Base-by-base conservation (phyloP, 2,888 invertebrate species). In the Andricus quercusramuli region DNA sequence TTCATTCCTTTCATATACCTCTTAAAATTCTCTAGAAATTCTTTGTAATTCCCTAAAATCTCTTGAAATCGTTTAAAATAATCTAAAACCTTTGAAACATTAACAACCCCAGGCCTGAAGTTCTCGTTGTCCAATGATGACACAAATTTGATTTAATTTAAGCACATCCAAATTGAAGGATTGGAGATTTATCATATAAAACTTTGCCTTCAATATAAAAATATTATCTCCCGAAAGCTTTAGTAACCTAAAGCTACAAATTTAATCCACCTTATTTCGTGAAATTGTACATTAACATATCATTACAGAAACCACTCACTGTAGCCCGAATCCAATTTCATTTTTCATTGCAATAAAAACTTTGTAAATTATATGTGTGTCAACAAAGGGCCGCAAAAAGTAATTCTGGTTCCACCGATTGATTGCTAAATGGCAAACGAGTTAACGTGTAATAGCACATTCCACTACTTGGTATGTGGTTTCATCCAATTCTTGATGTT, bases 381-480 rank as follows among this genome's bases (percentile, higher is more conserved):
- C 47, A 29, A 51, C 47, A 51, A 70, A 70, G 47, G 29, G 70
- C 29, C 51, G 51, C 51, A 70, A 70, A 68, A 70, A 70, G 47
- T 70, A 25, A 47, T 11, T 70, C 70, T 47, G 17, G 70, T 51
- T 70, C 9, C 51, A 51, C 25, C 17, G 70, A 74, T 56, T 74
- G 51, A 74, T 74, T 74, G 32, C 32, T 32, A 74, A 56, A 51
- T 32, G 20, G 11, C n/a, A 29, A 74, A 29, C 32, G 32, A 17
- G 51, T 51, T 56, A 51, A 74, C 56, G 32, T 56, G 51, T 56
- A 56, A 74, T 74, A 29, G 32, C 51, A 74, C 74, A 74, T 56
- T 51, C 74, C 56, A 51, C 29, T 32, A 56, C 74, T 51, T 17
- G 51, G 51, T 74, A 51, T 74, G 56, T 56, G 51, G 56, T 51